These are phyloP conservation scores for Onychomys torridus DNA, from an alignment of 2,797 vertebrate species.

Conservation along the genomic window DNA sequence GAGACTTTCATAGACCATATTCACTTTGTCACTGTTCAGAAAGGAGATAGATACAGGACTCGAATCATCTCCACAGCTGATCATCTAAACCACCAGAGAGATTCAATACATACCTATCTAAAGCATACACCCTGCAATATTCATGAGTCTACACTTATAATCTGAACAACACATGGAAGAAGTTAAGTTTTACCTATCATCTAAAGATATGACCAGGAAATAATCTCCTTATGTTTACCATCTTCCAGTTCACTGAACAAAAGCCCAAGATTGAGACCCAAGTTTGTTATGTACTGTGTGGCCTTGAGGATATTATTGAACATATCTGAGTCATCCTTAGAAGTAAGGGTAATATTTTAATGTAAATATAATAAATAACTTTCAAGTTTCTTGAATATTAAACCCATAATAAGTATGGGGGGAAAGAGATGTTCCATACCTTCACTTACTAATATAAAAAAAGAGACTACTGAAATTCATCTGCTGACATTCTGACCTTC, in stretches of 20 bases:
- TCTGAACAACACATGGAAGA: not conserved
- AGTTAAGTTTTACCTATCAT: not conserved
- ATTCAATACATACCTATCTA: not conserved
- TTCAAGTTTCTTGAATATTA: not conserved
- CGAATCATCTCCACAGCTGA: not conserved
- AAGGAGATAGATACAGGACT: not conserved
- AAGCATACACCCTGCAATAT: not conserved
- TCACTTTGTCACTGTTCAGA: not conserved
- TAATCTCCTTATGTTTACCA: not conserved
- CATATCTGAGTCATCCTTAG: not conserved
- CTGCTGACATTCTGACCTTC: not conserved
- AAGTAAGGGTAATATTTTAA: conserved; percentile 16
- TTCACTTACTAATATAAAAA: conserved; percentile 4
- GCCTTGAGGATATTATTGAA: not conserved
- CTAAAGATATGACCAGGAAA: not conserved
- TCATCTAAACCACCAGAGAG: not conserved
- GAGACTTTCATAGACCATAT: not conserved
- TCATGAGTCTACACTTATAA: not conserved
- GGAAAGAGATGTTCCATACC: not conserved
- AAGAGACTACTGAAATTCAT: not conserved
- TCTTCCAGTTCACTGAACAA: not conserved
- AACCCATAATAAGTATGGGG: not conserved
- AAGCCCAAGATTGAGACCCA: not conserved
- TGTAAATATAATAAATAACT: not conserved
- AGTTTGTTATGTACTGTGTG: not conserved